Base-by-base conservation (phyloP, 2,888 invertebrate genomes). In the Nomada ruficornis region DNA sequence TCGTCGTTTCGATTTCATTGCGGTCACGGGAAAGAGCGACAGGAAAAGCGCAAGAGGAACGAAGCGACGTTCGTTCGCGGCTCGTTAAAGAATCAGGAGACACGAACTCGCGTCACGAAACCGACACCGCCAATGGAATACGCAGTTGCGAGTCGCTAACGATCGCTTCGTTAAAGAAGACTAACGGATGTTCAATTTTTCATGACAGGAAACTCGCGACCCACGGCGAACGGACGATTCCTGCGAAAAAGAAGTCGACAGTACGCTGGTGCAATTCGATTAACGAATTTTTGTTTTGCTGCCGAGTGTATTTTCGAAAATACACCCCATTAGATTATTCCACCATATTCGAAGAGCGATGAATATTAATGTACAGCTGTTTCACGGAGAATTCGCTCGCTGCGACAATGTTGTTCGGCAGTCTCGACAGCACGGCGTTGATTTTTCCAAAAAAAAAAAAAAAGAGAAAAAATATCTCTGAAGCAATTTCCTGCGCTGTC, bases 31-130 rank as follows among this genome's bases (percentile, higher is more conserved):
- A 59, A 59, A 65, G 29, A 65, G 29, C 52, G 67, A 63, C 57
- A 59, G 63, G 54, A 71, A 62, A 62, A 47, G 15, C 55, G 71
- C 26, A 63, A 73, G 77, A 59, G 70, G 65, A 82, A 59, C 64
- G 26, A 18, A 20, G 18, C 57, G 11, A 29, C 55, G 73, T 74
- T 63, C 44, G 65, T 80, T 71, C 69, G 67, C 76, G 44, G 67
- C 54, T 82, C 68, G 76, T 76, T 82, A 82, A 81, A 80, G 64
- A 73, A 81, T 81, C 80, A 70, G 69, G 69, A 80, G 67, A 20
- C 80, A 81, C 80, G 76, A 65, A 57, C 57, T 23, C 44, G 55
- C 57, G 63, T 57, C 69, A 79, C 69, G 75, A 52, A 79, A 65
- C 60, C 44, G n/a, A 18, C 55, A 29, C 54, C 42, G 52, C 10